Base-by-base conservation (phyloP, 2,797 vertebrate species). In the Melopsittacus undulatus region DNA sequence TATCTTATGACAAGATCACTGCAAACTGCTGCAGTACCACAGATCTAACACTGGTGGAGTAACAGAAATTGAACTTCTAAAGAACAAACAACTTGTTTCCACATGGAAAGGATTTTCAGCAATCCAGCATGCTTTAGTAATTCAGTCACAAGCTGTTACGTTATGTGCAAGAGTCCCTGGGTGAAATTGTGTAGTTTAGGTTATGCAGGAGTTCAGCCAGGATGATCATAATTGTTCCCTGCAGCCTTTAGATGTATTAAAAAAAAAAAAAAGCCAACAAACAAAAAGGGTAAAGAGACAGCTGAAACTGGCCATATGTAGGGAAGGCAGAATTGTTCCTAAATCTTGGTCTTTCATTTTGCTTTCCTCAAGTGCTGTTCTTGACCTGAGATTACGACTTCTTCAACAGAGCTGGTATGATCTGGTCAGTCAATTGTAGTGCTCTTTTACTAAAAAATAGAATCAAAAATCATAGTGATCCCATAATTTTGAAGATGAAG, bases 81-180 rank as follows among this genome's bases (percentile, higher is more conserved):
- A 76, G 86, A 95, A 61, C 29, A 61, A 92, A 52, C 51, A 92
- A 74, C 80, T 90, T 87, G 51, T 85, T 95, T 62, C 90, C 15
- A 13, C 69, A 81, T 72, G 36, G 9, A 36, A 78, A 92, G 43
- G 79, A 91, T 34, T 83, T 89, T 75, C 52, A 93, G 83, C 75
- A 78, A 87, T 97, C 95, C 89, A 92, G 19, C 75, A 96, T 87
- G 92, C 92, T 95, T 94, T 87, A 95, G 56, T 93, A 95, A 94
- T 78, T 96, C 79, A 66, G 80, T 80, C 85, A 86, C 95, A 95
- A 95, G 76, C 83, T 91, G 82, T 89, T 94, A 80, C 7, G 2
- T 77, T 94, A 57, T 62, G 45, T 94, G 90, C 57, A 86, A 73
- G 82, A 94, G 85, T 95, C 90, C 86, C 88, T 91, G 85, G 59